Evolutionary conservation across 2,113 vertebrate species (phyloP).

Genomic region (Upupa epops): DNA sequence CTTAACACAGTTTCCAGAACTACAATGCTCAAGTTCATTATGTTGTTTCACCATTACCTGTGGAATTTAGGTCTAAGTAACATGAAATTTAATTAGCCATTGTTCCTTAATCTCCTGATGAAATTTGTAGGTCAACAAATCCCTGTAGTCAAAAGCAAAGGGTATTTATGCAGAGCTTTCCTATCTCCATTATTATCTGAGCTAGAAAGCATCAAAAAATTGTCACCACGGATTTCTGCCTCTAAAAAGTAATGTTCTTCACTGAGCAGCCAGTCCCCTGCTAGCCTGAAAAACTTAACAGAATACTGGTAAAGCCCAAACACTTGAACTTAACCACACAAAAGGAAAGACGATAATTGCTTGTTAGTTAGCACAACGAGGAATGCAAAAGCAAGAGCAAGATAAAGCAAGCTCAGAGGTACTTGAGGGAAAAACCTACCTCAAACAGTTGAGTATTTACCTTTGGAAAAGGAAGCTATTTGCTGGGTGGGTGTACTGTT

Average conservation of each 20-base stretch:
- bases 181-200: neutral
- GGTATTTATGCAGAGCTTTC: neutral
- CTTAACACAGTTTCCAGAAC: neutral
- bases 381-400: accelerated
- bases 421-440: too few species aligned
- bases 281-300: neutral
- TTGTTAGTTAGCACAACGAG: neutral
- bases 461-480: neutral
- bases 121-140: slow-evolving; percentile 7
- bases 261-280: neutral
- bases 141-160: neutral
- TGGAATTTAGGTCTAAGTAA: neutral
- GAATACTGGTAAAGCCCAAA: neutral
- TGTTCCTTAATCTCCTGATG: neutral
- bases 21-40: neutral
- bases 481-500: neutral
- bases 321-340: accelerated
- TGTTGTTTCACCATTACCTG: neutral
- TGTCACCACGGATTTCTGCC: neutral
- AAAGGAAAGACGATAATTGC: accelerated
- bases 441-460: neutral
- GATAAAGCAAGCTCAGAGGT: neutral
- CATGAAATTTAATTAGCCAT: neutral
- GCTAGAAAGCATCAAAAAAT: neutral
- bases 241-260: neutral